Percentiles rank a stretch among this genome's conserved stretches.
phyloP scores from a whole-genome alignment of 2,888 invertebrate genomes.

The Bruchidius siliquastri region DNA sequence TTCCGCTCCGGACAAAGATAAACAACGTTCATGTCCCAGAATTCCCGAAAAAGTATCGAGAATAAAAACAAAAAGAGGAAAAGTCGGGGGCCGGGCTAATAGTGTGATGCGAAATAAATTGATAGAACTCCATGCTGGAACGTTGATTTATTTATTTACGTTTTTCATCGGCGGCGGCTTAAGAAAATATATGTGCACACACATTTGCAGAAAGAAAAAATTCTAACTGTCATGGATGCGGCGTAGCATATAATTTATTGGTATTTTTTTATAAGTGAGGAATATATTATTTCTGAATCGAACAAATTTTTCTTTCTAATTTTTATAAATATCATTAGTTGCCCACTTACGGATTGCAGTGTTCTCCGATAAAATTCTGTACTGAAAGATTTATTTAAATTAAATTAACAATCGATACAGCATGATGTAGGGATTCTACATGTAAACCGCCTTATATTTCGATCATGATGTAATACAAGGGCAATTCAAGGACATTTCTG shows the following conservation, averaged over 20 bases:
- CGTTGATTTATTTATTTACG: slow-evolving; percentile 27
- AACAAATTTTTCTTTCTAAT: no score
- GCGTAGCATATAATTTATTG: background rate
- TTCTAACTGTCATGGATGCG: background rate
- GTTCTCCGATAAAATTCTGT: no score
- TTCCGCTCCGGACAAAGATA: slow-evolving; percentile 4
- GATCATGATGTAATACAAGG: no score
- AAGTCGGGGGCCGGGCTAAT: slow-evolving; percentile 7
- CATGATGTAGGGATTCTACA: no score
- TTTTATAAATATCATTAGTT: no score
- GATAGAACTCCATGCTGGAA: slow-evolving; percentile 21
- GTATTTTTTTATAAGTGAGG: no score
- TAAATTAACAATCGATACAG: no score
- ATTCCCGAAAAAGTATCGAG: slow-evolving; percentile 7
- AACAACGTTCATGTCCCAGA: slow-evolving; percentile 2
- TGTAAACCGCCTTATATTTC: no score
- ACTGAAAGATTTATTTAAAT: no score
- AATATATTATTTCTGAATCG: no score
- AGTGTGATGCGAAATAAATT: slow-evolving; percentile 20
- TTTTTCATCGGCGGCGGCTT: slow-evolving; percentile 17
- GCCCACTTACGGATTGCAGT: no score
- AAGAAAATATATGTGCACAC: background rate
- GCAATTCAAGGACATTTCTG: no score
- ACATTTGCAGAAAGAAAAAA: background rate
- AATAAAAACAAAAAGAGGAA: slow-evolving; percentile 8